Evolutionary conservation across 2,797 vertebrate genomes (phyloP).

Genomic region (Todus mexicanus): DNA sequence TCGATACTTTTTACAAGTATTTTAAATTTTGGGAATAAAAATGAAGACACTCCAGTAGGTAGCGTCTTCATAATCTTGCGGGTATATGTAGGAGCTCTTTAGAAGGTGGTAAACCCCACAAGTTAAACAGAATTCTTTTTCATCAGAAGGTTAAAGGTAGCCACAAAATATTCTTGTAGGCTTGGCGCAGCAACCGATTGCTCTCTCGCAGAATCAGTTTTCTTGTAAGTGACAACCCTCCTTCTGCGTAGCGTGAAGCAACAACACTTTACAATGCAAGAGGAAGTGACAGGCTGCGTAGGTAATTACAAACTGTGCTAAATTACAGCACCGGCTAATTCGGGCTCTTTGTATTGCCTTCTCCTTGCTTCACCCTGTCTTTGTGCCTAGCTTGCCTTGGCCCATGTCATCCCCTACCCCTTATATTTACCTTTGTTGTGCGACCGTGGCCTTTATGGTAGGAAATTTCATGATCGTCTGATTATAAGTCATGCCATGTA

Average conservation of each 20-base stretch:
- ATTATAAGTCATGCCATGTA: background rate
- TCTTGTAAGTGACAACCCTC: background rate
- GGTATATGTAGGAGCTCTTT: background rate
- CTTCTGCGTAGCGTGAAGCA: background rate
- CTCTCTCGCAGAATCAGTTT: background rate
- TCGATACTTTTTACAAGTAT: background rate
- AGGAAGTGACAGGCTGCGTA: conserved; percentile 32
- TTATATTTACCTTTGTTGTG: background rate
- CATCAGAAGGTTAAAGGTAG: background rate
- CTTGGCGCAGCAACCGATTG: background rate
- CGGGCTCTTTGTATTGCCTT: background rate
- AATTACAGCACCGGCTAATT: background rate
- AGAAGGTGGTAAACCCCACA: background rate
- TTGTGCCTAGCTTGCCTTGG: background rate
- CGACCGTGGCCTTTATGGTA: fast-evolving
- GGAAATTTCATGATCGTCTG: background rate
- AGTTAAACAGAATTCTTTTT: background rate
- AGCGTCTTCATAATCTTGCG: background rate
- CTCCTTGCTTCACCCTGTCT: background rate
- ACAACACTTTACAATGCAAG: background rate
- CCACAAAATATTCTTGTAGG: background rate
- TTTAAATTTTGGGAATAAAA: background rate
- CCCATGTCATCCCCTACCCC: background rate
- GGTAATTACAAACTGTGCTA: conserved; percentile 14
- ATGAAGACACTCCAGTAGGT: background rate